These are phyloP conservation scores for Lagorchestes hirsutus DNA, from an alignment of 2,797 vertebrate genomes.

Conservation along the genomic window DNA sequence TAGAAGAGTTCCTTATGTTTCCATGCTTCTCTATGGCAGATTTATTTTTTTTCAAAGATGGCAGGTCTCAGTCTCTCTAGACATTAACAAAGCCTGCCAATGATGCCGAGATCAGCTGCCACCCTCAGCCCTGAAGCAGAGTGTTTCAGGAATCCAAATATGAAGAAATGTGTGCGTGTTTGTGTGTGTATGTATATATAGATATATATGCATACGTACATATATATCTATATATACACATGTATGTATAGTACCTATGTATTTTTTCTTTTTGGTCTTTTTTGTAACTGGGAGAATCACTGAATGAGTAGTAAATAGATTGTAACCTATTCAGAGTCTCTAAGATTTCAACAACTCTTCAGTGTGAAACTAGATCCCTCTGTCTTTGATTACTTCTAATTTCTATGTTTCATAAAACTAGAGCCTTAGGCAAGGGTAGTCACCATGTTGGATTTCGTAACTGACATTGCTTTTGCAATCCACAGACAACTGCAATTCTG, in stretches of 20 bases:
- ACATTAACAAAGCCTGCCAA: neutral
- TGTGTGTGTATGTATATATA: neutral
- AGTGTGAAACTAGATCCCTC: neutral
- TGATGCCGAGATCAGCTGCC: neutral
- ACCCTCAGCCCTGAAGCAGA: neutral
- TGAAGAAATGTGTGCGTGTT: neutral
- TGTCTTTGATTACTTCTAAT: neutral
- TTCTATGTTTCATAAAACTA: neutral
- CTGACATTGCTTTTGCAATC: neutral
- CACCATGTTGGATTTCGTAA: accelerated
- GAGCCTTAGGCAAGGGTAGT: neutral
- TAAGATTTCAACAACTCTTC: neutral
- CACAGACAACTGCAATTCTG: neutral
- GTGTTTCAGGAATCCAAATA: neutral
- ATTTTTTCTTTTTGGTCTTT: neutral
- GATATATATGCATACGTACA: too few relatives aligned
- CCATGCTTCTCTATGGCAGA: neutral
- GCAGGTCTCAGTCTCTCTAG: neutral
- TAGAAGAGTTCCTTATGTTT: neutral
- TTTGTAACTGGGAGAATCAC: neutral
- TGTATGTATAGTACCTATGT: neutral
- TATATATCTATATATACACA: neutral
- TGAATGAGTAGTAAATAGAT: neutral
- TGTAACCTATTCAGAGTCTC: neutral
- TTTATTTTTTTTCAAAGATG: neutral